A percentile compares a stretch with the other conserved stretches of the same genome.
Evolutionary conservation across 2,797 vertebrate species (phyloP).

Genomic region (Chelon auratus): DNA sequence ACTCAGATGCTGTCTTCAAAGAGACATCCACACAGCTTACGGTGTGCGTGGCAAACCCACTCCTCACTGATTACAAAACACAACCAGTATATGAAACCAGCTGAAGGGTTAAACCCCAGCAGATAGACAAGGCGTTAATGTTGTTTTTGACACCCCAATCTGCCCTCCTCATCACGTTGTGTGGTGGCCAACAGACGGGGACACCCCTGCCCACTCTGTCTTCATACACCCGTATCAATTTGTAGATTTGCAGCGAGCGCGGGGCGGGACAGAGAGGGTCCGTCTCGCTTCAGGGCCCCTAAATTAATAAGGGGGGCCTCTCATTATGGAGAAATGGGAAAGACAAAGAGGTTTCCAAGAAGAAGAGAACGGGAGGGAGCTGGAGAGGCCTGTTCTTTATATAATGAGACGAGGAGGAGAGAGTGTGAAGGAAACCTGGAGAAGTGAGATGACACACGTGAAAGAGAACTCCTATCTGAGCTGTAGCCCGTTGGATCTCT

Average conservation of each 20-base stretch:
- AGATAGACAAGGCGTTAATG: slow-evolving; percentile 75
- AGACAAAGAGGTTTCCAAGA: slow-evolving; percentile 64
- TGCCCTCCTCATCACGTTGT: slow-evolving; percentile 64
- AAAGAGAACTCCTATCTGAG: slow-evolving; percentile 18
- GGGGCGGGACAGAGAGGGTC: slow-evolving; percentile 53
- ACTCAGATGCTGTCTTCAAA: slow-evolving; percentile 34
- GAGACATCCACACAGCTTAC: slow-evolving; percentile 22
- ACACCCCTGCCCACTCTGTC: slow-evolving; percentile 57
- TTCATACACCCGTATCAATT: slow-evolving; percentile 73
- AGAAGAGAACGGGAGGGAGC: slow-evolving; percentile 35
- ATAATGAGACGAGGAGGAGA: slow-evolving; percentile 56
- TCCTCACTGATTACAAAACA: slow-evolving; percentile 67
- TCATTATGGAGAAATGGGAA: slow-evolving; percentile 70
- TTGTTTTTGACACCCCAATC: slow-evolving; percentile 65
- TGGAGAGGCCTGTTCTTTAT: slow-evolving; percentile 42
- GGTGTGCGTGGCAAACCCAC: slow-evolving; percentile 52
- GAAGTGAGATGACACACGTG: slow-evolving; percentile 49
- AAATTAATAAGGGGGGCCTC: slow-evolving; percentile 80
- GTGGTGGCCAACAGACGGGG: slow-evolving; percentile 73
- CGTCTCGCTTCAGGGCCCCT: slow-evolving; percentile 76
- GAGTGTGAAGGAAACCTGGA: slow-evolving; percentile 34
- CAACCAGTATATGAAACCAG: slow-evolving; percentile 76
- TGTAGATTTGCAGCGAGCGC: slow-evolving; percentile 51
- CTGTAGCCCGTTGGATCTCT: slow-evolving; percentile 4
- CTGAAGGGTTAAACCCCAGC: slow-evolving; percentile 66